Conservation (phyloP, 2,888 invertebrate species). For the Autographa pulchrina region DNA sequence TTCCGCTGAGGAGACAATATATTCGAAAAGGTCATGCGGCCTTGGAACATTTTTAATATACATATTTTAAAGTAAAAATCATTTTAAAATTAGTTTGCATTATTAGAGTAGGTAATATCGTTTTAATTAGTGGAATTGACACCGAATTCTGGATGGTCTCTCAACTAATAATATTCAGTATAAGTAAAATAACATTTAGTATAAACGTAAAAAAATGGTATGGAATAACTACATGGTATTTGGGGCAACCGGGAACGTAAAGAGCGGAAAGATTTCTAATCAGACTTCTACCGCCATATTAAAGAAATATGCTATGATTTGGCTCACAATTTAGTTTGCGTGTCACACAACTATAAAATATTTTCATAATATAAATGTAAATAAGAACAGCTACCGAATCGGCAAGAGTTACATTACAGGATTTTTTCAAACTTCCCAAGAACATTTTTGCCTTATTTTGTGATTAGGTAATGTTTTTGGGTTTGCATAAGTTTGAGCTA, state of each 20-base stretch:
- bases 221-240: constrained; percentile 11
- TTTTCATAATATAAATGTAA: constrained; percentile 42
- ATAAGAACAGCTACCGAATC: constrained; percentile 37
- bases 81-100: no score
- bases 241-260: constrained; percentile 12
- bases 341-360: constrained; percentile 42
- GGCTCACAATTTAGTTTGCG: constrained; percentile 40
- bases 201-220: background rate
- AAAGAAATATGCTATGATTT: constrained; percentile 37
- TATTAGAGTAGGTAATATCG: no score
- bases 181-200: no score
- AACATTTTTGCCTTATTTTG: background rate
- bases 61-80: background rate
- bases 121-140: no score
- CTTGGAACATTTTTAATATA: constrained; percentile 24
- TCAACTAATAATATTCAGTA: no score
- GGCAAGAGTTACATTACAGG: constrained; percentile 15
- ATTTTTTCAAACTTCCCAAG: constrained; percentile 17
- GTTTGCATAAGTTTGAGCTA: background rate
- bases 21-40: constrained; percentile 22
- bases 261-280: constrained; percentile 49
- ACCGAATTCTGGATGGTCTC: no score
- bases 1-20: constrained; percentile 42
- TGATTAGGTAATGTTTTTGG: constrained; percentile 3
- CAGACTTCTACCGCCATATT: constrained; percentile 26